phyloP scores from a whole-genome alignment of 2,797 vertebrate species.

The Peromyscus melanophrys region DNA sequence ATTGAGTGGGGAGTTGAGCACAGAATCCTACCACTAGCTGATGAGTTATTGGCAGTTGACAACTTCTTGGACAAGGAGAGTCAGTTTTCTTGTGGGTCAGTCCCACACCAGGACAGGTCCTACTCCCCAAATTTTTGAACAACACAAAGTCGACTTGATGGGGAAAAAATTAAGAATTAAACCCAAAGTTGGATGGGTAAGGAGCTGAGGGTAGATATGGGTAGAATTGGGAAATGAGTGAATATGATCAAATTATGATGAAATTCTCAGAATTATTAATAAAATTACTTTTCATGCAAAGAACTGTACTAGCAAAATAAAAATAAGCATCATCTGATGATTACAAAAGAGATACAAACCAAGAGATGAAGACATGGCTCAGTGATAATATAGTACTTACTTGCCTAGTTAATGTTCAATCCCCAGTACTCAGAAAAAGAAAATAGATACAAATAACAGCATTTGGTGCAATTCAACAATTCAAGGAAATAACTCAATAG shows the following conservation, averaged over 20 bases:
- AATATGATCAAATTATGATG: background rate
- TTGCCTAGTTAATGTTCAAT: background rate
- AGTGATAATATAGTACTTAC: background rate
- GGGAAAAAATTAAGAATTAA: background rate
- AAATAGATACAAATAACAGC: background rate
- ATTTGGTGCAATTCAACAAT: background rate
- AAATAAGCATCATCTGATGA: background rate
- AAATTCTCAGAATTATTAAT: background rate
- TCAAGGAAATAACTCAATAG: background rate
- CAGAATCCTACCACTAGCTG: background rate
- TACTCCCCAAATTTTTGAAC: too few relatives aligned
- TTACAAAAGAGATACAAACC: background rate
- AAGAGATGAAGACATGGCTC: background rate
- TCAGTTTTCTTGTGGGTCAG: too few relatives aligned
- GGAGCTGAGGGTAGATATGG: background rate
- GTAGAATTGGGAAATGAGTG: background rate
- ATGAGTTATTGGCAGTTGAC: background rate
- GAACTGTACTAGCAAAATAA: background rate
- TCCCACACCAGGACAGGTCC: background rate
- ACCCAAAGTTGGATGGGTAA: too few relatives aligned
- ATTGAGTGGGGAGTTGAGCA: background rate
- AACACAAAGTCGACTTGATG: background rate
- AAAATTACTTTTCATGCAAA: background rate
- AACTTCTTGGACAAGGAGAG: background rate
- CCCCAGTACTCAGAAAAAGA: background rate